These are phyloP conservation scores for Channa argus DNA, from an alignment of 2,113 vertebrate genomes.

Conservation along the genomic window DNA sequence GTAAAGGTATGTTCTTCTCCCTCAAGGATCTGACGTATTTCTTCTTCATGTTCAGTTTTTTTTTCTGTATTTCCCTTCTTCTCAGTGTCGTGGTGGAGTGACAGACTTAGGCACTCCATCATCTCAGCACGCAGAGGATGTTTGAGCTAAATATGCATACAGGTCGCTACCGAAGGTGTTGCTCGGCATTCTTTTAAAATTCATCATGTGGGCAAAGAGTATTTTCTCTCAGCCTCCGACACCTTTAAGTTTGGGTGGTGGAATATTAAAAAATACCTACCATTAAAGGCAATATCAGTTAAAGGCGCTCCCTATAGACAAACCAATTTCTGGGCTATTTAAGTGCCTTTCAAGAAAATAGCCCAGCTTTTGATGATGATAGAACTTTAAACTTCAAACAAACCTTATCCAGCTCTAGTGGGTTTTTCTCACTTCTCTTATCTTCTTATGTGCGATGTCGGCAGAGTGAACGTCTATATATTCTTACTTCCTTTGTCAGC, in stretches of 20 bases:
- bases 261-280: conserved; percentile 46
- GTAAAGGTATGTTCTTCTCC: conserved; percentile 77
- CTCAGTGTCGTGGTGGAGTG: conserved; percentile 51
- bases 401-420: conserved; percentile 62
- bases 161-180: conserved; percentile 40
- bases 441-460: conserved; percentile 52
- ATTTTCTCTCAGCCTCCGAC: conserved; percentile 34
- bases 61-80: conserved; percentile 25
- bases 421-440: conserved; percentile 57
- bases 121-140: conserved; percentile 54
- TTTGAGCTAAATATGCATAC: conserved; percentile 64
- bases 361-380: conserved; percentile 47
- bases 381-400: conserved; percentile 76
- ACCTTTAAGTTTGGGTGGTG: conserved; percentile 45
- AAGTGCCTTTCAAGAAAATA: conserved; percentile 66
- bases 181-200: conserved; percentile 47
- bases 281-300: conserved; percentile 54
- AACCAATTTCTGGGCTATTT: conserved; percentile 66
- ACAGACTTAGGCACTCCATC: conserved; percentile 66
- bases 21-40: conserved; percentile 72
- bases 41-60: conserved; percentile 49
- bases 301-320: conserved; percentile 55
- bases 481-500: conserved; percentile 78
- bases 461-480: conserved; percentile 68
- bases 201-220: conserved; percentile 41